Conservation (phyloP, 1,140 invertebrate genomes). For the Eufriesea mexicana region DNA sequence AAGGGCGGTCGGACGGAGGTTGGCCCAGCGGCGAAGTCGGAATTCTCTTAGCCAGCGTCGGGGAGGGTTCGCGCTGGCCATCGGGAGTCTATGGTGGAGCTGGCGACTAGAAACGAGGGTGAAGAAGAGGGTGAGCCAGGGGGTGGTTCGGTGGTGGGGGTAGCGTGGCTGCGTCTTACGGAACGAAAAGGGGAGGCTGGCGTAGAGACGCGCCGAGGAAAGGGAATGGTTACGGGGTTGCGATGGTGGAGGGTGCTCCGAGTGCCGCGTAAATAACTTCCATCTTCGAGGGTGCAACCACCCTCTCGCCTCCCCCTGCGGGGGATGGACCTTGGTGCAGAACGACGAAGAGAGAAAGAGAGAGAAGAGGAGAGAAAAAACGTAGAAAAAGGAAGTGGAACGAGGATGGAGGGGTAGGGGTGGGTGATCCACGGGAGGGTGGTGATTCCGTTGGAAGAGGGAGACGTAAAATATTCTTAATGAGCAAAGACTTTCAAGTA, state of each 20-base stretch:
- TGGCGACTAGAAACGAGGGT: conserved; percentile 48
- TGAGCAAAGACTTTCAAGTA: conserved; percentile 82
- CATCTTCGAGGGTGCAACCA: conserved; percentile 71
- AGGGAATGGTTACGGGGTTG: conserved; percentile 62
- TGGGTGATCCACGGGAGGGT: conserved; percentile 46
- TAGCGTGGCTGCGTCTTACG: conserved; percentile 57
- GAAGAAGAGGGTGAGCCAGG: conserved; percentile 51
- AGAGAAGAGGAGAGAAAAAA: conserved; percentile 30
- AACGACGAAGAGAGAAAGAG: conserved; percentile 26
- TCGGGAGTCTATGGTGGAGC: conserved; percentile 49
- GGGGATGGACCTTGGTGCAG: conserved; percentile 49
- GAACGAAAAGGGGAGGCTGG: conserved; percentile 55
- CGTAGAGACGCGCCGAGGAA: conserved; percentile 51
- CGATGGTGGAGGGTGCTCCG: conserved; percentile 64
- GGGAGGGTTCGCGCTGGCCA: conserved; percentile 50
- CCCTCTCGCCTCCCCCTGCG: conserved; percentile 9
- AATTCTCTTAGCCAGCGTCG: conserved; percentile 51
- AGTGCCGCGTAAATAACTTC: conserved; percentile 74
- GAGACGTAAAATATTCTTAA: conserved; percentile 81
- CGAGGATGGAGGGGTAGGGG: conserved; percentile 16
- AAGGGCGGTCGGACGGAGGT: conserved; percentile 44
- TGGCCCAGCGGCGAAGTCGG: conserved; percentile 50
- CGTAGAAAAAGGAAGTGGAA: conserved; percentile 44
- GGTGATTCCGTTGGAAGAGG: conserved; percentile 56
- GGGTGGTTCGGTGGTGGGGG: conserved; percentile 14